Base-by-base conservation (phyloP, 2,888 invertebrate genomes). In the Stegana nigrithorax region DNA sequence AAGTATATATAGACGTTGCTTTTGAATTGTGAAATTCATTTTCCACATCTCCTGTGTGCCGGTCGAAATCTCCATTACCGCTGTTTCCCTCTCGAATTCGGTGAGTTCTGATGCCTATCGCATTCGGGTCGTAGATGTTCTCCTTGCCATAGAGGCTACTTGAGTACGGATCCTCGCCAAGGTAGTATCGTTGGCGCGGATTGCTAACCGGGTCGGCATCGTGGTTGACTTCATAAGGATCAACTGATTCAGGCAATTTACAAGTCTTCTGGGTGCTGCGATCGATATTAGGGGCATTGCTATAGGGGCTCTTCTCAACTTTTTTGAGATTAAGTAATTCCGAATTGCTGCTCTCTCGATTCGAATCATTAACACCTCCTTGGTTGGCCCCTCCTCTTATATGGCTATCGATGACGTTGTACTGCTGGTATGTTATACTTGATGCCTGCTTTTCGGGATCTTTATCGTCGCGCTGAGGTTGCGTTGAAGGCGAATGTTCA, bases 151-250 rank as follows among this genome's bases (percentile, higher is more conserved):
- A 94, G 82, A 93, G 92, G 85, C 92, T 92, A 23, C 91, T 90
- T 62, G 91, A 92, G 84, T 93, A 94, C 26, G 94, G 94, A 87
- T 94, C 94, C 86, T 94, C 94, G 39, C 94, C 94, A 71, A 94
- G 88, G 85, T 94, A 94, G 86, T 94, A 94, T 71, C 92, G 89
- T 81, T 92, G 92, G 67, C 91, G 89, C 10, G 91, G 91, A 67
- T 86, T 87, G n/a, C 84, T 81, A 26, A 85, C 79, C 44, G 77
- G 73, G 62, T 82, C 82, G 4, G 73, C 64, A 66, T 82, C 82
- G 4, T 77, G 69, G 12, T 73, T 71, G 50, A 68, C 36, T 6
- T 44, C 62, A 17, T 71, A 73, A 1, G 69, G 66, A 58, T 75
- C 74, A 0, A 68, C 64, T 2, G 70, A 67, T 12, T 62, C 58